Conservation (phyloP, 1,140 invertebrate species). For the Orchesella cincta region DNA sequence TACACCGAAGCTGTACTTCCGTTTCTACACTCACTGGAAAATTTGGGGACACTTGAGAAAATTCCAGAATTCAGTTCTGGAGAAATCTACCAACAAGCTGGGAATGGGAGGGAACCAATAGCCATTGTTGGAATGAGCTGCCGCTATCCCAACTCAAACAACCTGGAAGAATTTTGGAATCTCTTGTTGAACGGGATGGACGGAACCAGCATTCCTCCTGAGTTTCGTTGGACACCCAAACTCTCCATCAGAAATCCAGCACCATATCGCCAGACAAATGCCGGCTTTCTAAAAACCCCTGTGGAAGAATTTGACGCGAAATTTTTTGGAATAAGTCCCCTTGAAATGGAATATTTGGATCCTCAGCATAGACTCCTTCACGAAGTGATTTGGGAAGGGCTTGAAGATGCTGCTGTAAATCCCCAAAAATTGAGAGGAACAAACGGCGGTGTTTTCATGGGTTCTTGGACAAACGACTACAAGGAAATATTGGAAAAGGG, state of each 20-base stretch:
- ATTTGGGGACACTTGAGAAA: too few relatives aligned
- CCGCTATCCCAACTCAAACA: background rate
- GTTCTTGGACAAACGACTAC: slow-evolving; percentile 28
- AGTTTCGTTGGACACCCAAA: background rate
- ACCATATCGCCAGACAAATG: background rate
- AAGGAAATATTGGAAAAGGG: background rate
- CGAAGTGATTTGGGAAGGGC: slow-evolving; percentile 65
- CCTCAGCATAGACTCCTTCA: slow-evolving; percentile 65
- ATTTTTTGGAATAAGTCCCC: slow-evolving; percentile 61
- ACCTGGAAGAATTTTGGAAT: background rate
- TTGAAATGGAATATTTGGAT: slow-evolving; percentile 65
- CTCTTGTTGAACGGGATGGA: background rate
- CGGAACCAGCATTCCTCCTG: background rate
- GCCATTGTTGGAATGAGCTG: slow-evolving; percentile 18
- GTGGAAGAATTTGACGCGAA: slow-evolving; percentile 58
- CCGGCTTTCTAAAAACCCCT: slow-evolving; percentile 35
- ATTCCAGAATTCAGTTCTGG: too few relatives aligned
- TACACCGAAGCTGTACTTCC: too few relatives aligned
- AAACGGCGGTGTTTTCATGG: slow-evolving; percentile 38
- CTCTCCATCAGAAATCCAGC: too few relatives aligned
- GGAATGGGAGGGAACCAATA: too few relatives aligned
- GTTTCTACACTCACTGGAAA: too few relatives aligned
- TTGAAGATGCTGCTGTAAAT: slow-evolving; percentile 57
- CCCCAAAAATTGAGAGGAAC: slow-evolving; percentile 14
- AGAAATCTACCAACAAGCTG: too few relatives aligned